Evolutionary conservation across 2,888 invertebrate species (phyloP).

Genomic region (Marronus borbonicus): DNA sequence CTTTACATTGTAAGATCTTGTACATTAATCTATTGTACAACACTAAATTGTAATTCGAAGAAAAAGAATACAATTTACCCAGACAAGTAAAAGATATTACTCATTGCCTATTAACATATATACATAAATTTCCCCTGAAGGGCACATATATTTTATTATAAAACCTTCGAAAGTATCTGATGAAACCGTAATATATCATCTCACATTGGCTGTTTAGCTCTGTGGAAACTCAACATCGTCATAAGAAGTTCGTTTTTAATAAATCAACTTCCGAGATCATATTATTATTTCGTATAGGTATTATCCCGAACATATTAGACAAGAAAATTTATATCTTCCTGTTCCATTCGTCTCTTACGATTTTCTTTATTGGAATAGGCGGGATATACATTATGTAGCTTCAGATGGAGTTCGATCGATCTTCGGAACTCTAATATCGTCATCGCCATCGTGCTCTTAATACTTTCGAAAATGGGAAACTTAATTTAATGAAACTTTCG

Average conservation of each 20-base stretch:
- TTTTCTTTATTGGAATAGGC: neutral
- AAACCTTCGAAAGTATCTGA: neutral
- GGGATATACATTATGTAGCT: neutral
- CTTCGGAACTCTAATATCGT: constrained; percentile 2
- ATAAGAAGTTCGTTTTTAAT: neutral
- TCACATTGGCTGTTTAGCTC: neutral
- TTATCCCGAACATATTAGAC: neutral
- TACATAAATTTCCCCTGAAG: neutral
- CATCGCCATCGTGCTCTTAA: constrained; percentile 4
- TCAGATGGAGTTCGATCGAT: constrained; percentile 2
- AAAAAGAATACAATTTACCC: no score
- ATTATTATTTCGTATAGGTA: neutral
- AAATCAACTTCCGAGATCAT: neutral
- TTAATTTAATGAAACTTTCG: constrained; percentile 43
- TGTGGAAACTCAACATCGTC: neutral
- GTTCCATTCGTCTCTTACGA: neutral
- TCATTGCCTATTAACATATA: neutral
- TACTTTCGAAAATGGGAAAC: constrained; percentile 30
- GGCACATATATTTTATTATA: neutral
- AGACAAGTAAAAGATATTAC: neutral
- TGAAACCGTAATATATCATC: neutral
- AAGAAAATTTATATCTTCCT: constrained; percentile 21
- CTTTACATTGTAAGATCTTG: no score
- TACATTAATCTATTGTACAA: no score
- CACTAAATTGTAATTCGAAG: no score